Evolutionary conservation across 2,888 invertebrate species (phyloP).

Genomic region (Cantharis rustica): DNA sequence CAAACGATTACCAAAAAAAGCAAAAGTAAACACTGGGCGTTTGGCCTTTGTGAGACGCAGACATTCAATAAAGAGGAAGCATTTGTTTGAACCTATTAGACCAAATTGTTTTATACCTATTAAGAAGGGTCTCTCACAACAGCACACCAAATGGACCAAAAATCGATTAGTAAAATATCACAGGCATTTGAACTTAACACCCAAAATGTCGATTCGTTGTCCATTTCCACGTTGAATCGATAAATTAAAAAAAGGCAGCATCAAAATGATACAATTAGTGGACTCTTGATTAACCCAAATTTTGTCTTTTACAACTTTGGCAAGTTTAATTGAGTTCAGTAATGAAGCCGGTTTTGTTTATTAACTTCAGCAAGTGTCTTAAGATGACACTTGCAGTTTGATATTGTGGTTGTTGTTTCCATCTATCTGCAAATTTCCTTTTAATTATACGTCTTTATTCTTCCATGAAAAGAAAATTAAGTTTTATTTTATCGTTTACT

Average conservation of each 20-base stretch:
- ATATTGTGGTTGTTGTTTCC: not conserved
- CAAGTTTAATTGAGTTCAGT: not conserved
- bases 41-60: not conserved
- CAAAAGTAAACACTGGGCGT: not conserved
- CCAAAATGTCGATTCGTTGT: not conserved
- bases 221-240: not conserved
- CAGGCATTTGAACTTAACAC: not conserved
- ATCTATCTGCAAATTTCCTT: constrained; percentile 2
- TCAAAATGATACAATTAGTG: not conserved
- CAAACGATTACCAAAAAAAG: not conserved
- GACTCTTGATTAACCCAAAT: not conserved
- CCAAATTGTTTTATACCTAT: not conserved
- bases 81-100: not conserved
- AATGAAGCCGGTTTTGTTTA: not conserved
- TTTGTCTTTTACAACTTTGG: not conserved
- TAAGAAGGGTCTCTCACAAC: not conserved
- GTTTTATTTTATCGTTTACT: not conserved
- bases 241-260: not conserved
- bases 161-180: not conserved
- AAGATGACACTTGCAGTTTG: not conserved
- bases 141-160: not conserved
- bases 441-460: not conserved
- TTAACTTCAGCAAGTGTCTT: not conserved
- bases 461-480: constrained; percentile 1
- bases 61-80: not conserved